phyloP scores from a whole-genome alignment of 2,797 vertebrate species.

The Erithacus rubecula region DNA sequence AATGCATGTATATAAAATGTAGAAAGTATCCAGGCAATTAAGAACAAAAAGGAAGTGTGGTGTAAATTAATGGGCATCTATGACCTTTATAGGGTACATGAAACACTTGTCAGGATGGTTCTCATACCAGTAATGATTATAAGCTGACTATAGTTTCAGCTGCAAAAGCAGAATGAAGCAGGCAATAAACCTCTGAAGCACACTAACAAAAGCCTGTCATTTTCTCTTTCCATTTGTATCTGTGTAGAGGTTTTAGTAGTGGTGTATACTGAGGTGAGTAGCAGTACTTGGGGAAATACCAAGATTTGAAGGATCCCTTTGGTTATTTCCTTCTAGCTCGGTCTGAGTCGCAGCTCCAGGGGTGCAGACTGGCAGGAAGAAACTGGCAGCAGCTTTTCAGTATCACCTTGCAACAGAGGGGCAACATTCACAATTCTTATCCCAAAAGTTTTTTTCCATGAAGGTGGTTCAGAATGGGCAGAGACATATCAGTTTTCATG shows the following conservation, averaged over 20 bases:
- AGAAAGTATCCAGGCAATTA: not conserved
- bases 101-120: not conserved
- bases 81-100: not conserved
- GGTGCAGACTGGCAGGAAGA: not conserved
- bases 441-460: not conserved
- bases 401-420: not conserved
- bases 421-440: not conserved
- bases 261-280: no score
- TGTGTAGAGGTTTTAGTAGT: not conserved
- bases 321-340: not conserved
- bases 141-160: not conserved
- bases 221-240: not conserved
- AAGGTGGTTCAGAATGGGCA: not conserved
- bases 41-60: not conserved
- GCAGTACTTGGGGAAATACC: not conserved
- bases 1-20: not conserved
- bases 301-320: not conserved
- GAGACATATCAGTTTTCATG: not conserved
- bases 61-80: not conserved
- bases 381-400: not conserved
- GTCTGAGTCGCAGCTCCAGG: rapidly evolving
- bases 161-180: not conserved
- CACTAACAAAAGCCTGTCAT: not conserved
- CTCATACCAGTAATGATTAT: not conserved
- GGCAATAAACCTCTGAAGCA: not conserved